phyloP scores from a whole-genome alignment of 1,140 invertebrate species.

The Proctacanthus coquilletti region DNA sequence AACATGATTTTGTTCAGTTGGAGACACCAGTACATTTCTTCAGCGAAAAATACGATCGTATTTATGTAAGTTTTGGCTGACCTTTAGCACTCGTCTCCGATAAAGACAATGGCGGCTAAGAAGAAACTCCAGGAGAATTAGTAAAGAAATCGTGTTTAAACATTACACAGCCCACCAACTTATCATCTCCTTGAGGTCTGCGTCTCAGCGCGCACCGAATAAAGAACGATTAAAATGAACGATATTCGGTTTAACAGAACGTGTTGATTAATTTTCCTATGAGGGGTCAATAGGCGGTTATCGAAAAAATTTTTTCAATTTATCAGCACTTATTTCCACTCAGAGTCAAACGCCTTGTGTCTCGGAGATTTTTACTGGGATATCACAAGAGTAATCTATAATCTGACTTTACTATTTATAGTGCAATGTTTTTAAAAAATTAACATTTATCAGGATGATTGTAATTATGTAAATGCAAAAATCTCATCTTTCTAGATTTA shows the following conservation, averaged over 20 bases:
- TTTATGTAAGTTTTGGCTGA: conserved; percentile 51
- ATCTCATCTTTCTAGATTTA: too few species aligned
- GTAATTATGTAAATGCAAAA: too few species aligned
- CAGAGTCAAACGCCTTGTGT: too few species aligned
- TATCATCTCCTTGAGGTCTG: conserved; percentile 21
- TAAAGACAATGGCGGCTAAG: conserved; percentile 1
- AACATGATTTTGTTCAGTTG: conserved; percentile 30
- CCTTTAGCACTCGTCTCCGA: not conserved
- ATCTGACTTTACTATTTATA: too few species aligned
- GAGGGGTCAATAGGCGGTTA: too few species aligned
- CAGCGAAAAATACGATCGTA: conserved; percentile 46
- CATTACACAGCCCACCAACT: conserved; percentile 14
- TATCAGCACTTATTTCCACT: too few species aligned
- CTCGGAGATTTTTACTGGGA: too few species aligned
- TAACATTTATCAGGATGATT: too few species aligned
- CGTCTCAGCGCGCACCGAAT: conserved; percentile 14
- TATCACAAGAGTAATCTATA: too few species aligned
- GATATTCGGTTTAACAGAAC: conserved; percentile 3
- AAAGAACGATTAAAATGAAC: conserved; percentile 8
- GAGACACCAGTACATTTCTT: conserved; percentile 53
- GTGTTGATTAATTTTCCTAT: too few species aligned
- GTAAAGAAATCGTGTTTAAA: conserved; percentile 10
- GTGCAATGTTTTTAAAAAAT: too few species aligned
- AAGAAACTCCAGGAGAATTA: not conserved
- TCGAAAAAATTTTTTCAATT: too few species aligned